Evolutionary conservation across 2,113 vertebrate genomes (phyloP).

Genomic region (Dolichotis patagonum): DNA sequence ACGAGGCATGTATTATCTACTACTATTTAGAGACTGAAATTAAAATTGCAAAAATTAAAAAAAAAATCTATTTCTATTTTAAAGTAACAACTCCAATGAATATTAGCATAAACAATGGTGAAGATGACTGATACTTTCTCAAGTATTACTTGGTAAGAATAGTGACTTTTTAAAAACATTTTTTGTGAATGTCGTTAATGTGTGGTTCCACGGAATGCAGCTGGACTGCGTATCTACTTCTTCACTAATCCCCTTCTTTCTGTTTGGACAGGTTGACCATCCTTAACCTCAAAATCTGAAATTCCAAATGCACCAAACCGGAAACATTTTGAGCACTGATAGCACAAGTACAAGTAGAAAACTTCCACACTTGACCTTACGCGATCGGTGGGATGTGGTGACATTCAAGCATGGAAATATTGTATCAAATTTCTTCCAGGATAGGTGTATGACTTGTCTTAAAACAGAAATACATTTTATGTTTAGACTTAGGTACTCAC

Average conservation of each 20-base stretch:
- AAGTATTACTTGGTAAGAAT: not conserved
- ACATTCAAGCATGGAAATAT: not conserved
- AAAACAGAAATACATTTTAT: not conserved
- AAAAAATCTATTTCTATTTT: not conserved
- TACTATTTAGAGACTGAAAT: not conserved
- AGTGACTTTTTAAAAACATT: not conserved
- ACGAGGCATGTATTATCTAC: not conserved
- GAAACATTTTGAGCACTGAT: not conserved
- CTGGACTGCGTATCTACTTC: not conserved
- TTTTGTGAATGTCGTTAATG: not conserved
- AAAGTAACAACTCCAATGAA: not conserved
- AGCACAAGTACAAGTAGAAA: not conserved
- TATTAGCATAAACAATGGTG: not conserved
- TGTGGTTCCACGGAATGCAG: not conserved
- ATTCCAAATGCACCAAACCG: not conserved
- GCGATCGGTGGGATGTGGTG: no score
- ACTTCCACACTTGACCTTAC: not conserved
- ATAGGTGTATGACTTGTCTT: not conserved
- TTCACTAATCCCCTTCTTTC: slow-evolving; percentile 12
- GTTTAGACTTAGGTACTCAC: not conserved
- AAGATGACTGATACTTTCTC: not conserved
- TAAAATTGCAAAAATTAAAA: not conserved
- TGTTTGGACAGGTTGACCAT: not conserved
- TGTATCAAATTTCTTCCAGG: not conserved
- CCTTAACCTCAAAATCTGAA: not conserved